Evolutionary conservation across 2,888 invertebrate species (phyloP), one percentile per base, ranked within the genome.

Genomic region (Acholoe squamosa): DNA sequence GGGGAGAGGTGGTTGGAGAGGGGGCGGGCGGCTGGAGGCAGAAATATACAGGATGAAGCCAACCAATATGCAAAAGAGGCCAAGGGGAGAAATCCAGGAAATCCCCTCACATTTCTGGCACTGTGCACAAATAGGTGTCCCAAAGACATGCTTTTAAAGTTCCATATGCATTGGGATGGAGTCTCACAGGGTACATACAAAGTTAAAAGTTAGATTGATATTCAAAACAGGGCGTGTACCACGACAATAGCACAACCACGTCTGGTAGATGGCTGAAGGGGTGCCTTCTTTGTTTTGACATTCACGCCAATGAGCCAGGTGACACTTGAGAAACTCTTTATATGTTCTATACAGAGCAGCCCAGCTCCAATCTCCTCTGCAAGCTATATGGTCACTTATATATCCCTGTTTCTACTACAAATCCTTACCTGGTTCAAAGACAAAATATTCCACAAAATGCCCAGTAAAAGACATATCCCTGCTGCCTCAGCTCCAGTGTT

Each of bases 401-500:
- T 3, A 7, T 12, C 61, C 61, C 61, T n/a, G 61, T 61, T 19
- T n/a, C 61, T 43, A 7, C 61, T n/a, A 61, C 14, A 61, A 61
- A 14, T 61, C 19, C 61, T 61, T 61, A 61, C 61, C 61, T 61
- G 22, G n/a, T 19, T 61, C 61, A n/a, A 3, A n/a, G 61, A n/a
- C 31, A 76, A 25, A 76, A 31, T 76, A 76, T 28, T 76, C 76
- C 76, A 76, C n/a, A 76, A 76, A 76, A 61, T n/a, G 61, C 61
- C 22, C n/a, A 61, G 61, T 61, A 61, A n/a, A 61, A 61, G n/a
- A 61, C 61, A 61, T 43, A 43, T 61, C 5, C 61, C 61, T 3
- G 61, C 19, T 61, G 61, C 19, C 61, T n/a, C 61, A n/a, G 61
- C 19, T 19, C 12, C n/a, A n/a, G 76, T 76, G 10, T 25, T 76